Conservation (phyloP, 2,888 invertebrate species). For the Marronus borbonicus region DNA sequence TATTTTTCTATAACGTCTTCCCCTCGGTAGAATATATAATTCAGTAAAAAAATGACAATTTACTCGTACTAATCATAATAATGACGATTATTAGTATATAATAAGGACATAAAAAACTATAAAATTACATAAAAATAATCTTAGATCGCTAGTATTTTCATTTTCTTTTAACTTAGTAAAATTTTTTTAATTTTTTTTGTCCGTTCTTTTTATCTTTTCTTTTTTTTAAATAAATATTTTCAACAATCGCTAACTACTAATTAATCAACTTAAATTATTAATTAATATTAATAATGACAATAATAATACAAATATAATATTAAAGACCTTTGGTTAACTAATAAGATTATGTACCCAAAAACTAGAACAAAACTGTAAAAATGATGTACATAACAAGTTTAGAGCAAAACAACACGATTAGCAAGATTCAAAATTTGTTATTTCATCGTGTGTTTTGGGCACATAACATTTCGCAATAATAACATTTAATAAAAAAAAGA, state of each 20-base stretch:
- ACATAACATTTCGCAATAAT: slow-evolving; percentile 15
- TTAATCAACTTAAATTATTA: slow-evolving; percentile 33
- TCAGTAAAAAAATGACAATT: slow-evolving; percentile 6
- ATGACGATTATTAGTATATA: slow-evolving; percentile 58
- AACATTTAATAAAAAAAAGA: slow-evolving; percentile 14
- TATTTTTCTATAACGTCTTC: slow-evolving; percentile 10
- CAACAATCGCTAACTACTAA: slow-evolving; percentile 59
- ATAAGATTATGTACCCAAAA: slow-evolving; percentile 50
- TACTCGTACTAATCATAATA: slow-evolving; percentile 29
- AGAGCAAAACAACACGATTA: no score
- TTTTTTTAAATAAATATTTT: slow-evolving; percentile 43
- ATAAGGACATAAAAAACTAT: slow-evolving; percentile 64
- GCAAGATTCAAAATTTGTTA: neutral
- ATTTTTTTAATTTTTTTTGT: slow-evolving; percentile 42
- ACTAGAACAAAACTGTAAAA: slow-evolving; percentile 6
- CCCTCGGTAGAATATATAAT: slow-evolving; percentile 13
- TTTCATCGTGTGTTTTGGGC: neutral
- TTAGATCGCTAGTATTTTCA: slow-evolving; percentile 22
- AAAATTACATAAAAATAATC: slow-evolving; percentile 67
- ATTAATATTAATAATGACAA: slow-evolving; percentile 50
- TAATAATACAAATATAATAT: slow-evolving; percentile 59
- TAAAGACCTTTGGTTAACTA: slow-evolving; percentile 67
- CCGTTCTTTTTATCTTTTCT: slow-evolving; percentile 14
- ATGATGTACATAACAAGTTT: neutral
- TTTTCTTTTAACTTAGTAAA: slow-evolving; percentile 50